A percentile compares a stretch with the other conserved stretches of the same genome.
Conservation (phyloP, 1,140 invertebrate genomes). For the Drosophila quadrilineata region DNA sequence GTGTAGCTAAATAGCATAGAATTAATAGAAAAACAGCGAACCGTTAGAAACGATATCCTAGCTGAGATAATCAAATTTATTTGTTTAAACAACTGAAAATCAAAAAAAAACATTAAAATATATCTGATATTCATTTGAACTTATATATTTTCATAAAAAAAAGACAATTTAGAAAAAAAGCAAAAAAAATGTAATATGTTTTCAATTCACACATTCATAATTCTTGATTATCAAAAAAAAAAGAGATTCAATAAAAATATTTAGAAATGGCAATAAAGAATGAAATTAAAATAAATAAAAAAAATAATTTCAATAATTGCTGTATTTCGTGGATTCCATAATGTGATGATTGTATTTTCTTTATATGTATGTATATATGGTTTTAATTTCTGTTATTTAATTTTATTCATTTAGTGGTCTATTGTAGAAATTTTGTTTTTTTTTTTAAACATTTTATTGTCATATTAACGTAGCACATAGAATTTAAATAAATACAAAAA, state of each 20-base stretch:
- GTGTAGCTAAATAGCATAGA: slow-evolving; percentile 3
- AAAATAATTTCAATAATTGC: not conserved
- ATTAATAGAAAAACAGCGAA: too few relatives aligned
- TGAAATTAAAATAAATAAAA: not conserved
- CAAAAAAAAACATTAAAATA: too few relatives aligned
- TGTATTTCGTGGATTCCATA: too few relatives aligned
- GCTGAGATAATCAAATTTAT: too few relatives aligned
- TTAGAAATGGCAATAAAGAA: too few relatives aligned
- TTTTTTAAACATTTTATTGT: slow-evolving; percentile 4
- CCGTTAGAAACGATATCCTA: too few relatives aligned
- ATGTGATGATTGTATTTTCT: not conserved
- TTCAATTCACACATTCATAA: not conserved
- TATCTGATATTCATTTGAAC: too few relatives aligned
- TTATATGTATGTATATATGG: not conserved
- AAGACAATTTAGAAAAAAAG: not conserved
- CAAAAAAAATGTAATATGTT: not conserved
- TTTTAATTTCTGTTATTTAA: not conserved
- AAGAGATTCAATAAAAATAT: too few relatives aligned
- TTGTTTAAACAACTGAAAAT: too few relatives aligned
- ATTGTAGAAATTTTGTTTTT: slow-evolving; percentile 22
- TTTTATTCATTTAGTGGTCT: slow-evolving; percentile 5
- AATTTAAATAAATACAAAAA: not conserved
- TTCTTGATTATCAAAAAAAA: not conserved
- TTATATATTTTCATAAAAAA: too few relatives aligned
- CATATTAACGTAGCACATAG: too few relatives aligned